phyloP scores from a whole-genome alignment of 2,113 vertebrate genomes.

The Donacobius atricapilla region DNA sequence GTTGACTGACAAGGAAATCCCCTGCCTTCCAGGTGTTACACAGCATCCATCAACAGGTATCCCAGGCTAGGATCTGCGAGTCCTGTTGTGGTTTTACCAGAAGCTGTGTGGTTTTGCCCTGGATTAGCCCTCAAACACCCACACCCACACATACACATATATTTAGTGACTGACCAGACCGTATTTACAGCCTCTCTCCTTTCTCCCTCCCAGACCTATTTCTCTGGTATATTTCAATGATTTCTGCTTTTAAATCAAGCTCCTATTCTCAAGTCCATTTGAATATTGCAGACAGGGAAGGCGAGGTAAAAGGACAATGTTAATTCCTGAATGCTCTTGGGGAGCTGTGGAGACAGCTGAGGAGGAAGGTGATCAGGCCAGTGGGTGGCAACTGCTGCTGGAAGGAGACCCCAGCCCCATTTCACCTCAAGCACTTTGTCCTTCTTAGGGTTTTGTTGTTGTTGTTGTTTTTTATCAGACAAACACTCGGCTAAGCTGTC shows the following conservation, averaged over 20 bases:
- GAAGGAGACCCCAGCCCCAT: not conserved
- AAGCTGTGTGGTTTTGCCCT: not conserved
- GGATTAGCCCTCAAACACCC: not conserved
- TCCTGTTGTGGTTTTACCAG: not conserved
- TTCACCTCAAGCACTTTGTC: not conserved
- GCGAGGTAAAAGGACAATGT: not conserved
- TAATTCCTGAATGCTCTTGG: not conserved
- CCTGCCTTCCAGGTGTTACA: not conserved
- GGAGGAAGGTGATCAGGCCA: not conserved
- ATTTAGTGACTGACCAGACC: not conserved
- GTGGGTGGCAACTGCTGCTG: not conserved
- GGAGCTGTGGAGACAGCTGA: not conserved
- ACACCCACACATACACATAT: fast-evolving
- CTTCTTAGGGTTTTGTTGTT: not conserved
- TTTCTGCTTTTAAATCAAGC: not conserved
- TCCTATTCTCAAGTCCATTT: not conserved
- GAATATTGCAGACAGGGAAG: not conserved
- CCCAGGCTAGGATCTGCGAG: not conserved
- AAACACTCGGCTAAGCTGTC: not conserved
- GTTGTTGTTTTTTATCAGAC: not conserved
- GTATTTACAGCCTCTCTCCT: not conserved
- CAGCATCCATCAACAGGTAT: not conserved
- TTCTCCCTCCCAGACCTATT: not conserved
- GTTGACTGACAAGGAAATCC: not conserved
- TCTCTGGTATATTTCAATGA: not conserved